Conservation (phyloP, 1,140 invertebrate genomes). For the Lordiphosa collinella region DNA sequence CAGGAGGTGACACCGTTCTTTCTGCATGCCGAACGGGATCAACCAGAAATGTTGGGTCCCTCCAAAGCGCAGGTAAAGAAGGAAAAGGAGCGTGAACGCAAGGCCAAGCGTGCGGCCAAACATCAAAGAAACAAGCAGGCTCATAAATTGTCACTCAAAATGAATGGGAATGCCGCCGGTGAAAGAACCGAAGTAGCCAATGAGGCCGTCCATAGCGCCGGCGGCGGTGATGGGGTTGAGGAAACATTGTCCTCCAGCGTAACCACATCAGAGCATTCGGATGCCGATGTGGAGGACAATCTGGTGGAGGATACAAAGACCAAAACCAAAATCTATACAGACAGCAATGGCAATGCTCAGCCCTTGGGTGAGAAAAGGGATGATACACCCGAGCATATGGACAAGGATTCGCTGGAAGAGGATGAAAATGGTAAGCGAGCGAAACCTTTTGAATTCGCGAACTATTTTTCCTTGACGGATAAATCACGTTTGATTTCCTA, state of each 20-base stretch:
- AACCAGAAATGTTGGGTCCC: conserved; percentile 60
- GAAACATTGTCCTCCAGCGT: conserved; percentile 43
- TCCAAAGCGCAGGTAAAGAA: conserved; percentile 87
- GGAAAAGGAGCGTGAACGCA: conserved; percentile 84
- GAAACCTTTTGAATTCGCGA: too few species aligned
- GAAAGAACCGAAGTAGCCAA: conserved; percentile 3
- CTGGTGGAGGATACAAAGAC: conserved; percentile 82
- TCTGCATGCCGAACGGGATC: conserved; percentile 37
- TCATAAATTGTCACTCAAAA: conserved; percentile 43
- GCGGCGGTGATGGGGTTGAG: conserved; percentile 8
- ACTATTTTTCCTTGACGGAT: too few species aligned
- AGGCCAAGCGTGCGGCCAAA: conserved; percentile 75
- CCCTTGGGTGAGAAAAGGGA: conserved; percentile 80
- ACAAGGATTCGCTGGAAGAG: conserved; percentile 80
- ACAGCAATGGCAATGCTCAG: conserved; percentile 73
- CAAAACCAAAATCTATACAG: conserved; percentile 41
- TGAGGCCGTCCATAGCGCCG: not conserved
- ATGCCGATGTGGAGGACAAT: conserved; percentile 91
- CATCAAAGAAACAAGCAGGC: conserved; percentile 69
- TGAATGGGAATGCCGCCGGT: conserved; percentile 64
- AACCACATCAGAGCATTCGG: conserved; percentile 83
- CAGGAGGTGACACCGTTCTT: conserved; percentile 45
- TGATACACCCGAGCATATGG: conserved; percentile 81
- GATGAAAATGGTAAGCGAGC: conserved; percentile 77
- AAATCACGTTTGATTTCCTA: too few species aligned